phyloP scores from a whole-genome alignment of 2,888 invertebrate genomes.

The Mesorhabditis spiculigera region DNA sequence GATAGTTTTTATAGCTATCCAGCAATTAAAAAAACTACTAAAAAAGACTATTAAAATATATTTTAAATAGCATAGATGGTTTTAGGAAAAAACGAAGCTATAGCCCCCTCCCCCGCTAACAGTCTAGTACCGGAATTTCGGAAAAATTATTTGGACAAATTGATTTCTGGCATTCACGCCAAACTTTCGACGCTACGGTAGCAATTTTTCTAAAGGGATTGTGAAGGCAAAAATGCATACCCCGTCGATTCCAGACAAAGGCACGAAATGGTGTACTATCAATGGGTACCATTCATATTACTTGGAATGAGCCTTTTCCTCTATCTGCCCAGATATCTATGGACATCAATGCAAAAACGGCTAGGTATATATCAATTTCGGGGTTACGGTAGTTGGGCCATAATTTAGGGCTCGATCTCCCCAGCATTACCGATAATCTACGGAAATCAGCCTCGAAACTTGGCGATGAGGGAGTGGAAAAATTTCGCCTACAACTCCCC shows the following conservation, averaged over 20 bases:
- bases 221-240: neutral
- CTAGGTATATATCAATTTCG: constrained; percentile 22
- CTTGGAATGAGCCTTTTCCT: constrained; percentile 42
- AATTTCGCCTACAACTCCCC: too few species aligned
- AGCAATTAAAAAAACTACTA: too few species aligned
- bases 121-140: too few species aligned
- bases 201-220: constrained; percentile 7
- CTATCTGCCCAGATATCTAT: constrained; percentile 46
- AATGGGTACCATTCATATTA: constrained; percentile 58
- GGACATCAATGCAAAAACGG: constrained; percentile 44
- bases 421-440: constrained; percentile 24
- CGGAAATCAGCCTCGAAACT: constrained; percentile 19
- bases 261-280: constrained; percentile 31
- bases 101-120: too few species aligned
- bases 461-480: neutral
- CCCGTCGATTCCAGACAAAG: neutral
- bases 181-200: neutral
- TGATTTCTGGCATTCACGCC: neutral
- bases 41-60: too few species aligned
- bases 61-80: too few species aligned
- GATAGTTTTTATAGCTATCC: too few species aligned
- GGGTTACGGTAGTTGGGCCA: neutral
- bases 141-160: too few species aligned
- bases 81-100: too few species aligned
- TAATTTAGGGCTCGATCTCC: constrained; percentile 22